Percentiles rank a stretch among this genome's conserved stretches.
Evolutionary conservation across 2,113 vertebrate species (phyloP).

Genomic region (Martes martes): DNA sequence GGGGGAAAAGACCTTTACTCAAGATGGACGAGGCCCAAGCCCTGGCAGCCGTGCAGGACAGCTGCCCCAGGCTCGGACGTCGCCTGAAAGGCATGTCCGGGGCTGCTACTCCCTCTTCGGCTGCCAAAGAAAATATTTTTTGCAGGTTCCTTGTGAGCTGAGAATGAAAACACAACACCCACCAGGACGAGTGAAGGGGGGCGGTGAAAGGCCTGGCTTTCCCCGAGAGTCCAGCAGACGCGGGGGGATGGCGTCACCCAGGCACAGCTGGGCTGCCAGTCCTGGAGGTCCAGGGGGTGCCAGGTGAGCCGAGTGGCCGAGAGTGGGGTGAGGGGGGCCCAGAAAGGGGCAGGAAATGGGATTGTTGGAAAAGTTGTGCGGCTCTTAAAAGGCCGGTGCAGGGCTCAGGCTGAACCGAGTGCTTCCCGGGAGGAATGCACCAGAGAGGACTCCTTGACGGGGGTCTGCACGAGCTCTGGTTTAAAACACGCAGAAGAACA

Average conservation of each 20-base stretch:
- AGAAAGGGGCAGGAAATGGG: not conserved
- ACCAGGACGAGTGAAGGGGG: not conserved
- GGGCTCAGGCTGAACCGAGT: not conserved
- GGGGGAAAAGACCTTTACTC: not conserved
- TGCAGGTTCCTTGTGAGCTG: not conserved
- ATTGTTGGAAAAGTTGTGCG: not conserved
- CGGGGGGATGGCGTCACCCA: fast-evolving
- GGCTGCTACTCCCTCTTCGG: not conserved
- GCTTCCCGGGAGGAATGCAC: not conserved
- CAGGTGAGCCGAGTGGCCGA: not conserved
- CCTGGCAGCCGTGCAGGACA: not conserved
- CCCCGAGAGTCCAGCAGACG: not conserved
- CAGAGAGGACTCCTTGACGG: not conserved
- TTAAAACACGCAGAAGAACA: not conserved
- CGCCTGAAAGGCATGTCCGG: not conserved
- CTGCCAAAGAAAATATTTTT: slow-evolving; percentile 40
- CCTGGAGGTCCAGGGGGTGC: not conserved
- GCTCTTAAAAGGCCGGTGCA: not conserved
- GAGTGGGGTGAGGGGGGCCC: not conserved
- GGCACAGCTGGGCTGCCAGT: not conserved
- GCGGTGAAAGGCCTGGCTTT: not conserved
- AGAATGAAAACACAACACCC: not conserved
- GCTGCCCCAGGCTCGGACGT: not conserved
- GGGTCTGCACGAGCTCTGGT: not conserved
- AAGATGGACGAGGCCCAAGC: not conserved